phyloP scores from a whole-genome alignment of 1,140 invertebrate species.

The Ptiloglossa arizonensis region DNA sequence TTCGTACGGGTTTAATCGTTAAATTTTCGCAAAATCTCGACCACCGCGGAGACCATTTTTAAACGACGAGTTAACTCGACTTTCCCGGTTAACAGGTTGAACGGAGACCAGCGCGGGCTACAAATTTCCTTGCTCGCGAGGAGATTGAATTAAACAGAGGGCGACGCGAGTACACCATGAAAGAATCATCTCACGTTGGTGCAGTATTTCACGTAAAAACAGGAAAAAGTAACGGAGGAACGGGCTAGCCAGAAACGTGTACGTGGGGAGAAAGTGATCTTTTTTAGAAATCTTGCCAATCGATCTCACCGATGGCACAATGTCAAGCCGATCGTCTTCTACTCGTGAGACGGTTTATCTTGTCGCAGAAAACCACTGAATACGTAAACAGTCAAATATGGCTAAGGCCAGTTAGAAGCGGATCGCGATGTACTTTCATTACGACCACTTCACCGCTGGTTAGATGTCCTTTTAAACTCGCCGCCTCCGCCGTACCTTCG shows the following conservation, averaged over 20 bases:
- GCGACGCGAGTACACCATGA: not conserved
- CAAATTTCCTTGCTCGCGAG: not conserved
- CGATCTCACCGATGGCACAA: constrained; percentile 34
- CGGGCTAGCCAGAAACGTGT: constrained; percentile 4
- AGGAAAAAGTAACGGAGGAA: constrained; percentile 30
- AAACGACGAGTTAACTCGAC: too few species aligned
- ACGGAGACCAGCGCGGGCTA: not conserved
- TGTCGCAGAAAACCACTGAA: not conserved
- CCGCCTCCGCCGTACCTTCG: not conserved
- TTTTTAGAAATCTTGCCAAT: constrained; percentile 50
- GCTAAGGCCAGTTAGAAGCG: not conserved
- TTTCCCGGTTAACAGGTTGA: too few species aligned
- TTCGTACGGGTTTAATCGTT: too few species aligned
- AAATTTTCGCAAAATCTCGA: too few species aligned
- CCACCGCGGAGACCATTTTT: too few species aligned
- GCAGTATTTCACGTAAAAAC: constrained; percentile 42
- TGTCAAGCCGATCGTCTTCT: constrained; percentile 26
- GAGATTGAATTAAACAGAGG: not conserved
- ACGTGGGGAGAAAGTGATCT: constrained; percentile 36
- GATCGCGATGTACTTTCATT: not conserved
- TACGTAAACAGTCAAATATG: not conserved
- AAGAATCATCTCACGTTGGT: constrained; percentile 40
- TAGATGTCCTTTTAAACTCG: not conserved
- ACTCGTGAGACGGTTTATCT: constrained; percentile 11
- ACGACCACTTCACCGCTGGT: not conserved